Evolutionary conservation across 2,888 invertebrate genomes (phyloP).

Genomic region (Protodeltote pygarga): DNA sequence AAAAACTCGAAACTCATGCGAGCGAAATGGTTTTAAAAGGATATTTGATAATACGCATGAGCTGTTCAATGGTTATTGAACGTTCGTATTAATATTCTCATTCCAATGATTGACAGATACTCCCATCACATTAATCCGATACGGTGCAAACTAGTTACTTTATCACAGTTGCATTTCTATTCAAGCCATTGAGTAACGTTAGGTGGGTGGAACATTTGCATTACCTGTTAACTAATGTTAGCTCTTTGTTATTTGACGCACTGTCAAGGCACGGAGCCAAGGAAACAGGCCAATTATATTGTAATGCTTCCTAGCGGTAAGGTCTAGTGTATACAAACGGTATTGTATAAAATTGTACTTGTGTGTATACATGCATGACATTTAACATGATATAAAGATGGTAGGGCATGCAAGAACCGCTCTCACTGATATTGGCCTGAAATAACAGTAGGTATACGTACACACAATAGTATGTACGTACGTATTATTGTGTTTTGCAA

Average conservation of each 20-base stretch:
- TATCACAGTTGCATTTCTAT: constrained; percentile 29
- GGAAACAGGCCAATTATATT: constrained; percentile 63
- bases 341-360: too few relatives aligned
- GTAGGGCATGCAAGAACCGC: too few relatives aligned
- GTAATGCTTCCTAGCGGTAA: constrained; percentile 56
- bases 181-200: constrained; percentile 39
- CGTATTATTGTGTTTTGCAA: too few relatives aligned
- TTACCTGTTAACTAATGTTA: constrained; percentile 68
- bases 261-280: constrained; percentile 76
- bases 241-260: constrained; percentile 73
- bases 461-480: too few relatives aligned
- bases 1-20: too few relatives aligned
- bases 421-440: too few relatives aligned
- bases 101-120: constrained; percentile 33
- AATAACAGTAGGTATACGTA: too few relatives aligned
- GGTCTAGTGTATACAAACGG: constrained; percentile 4
- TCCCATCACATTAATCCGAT: constrained; percentile 29
- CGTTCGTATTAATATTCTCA: constrained; percentile 1
- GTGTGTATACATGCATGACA: too few relatives aligned
- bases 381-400: too few relatives aligned
- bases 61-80: too few relatives aligned
- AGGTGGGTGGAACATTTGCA: constrained; percentile 73
- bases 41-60: too few relatives aligned
- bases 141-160: constrained; percentile 33
- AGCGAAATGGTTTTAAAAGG: too few relatives aligned